Base-by-base conservation (phyloP, 2,888 invertebrate species). In the Sicus ferrugineus region DNA sequence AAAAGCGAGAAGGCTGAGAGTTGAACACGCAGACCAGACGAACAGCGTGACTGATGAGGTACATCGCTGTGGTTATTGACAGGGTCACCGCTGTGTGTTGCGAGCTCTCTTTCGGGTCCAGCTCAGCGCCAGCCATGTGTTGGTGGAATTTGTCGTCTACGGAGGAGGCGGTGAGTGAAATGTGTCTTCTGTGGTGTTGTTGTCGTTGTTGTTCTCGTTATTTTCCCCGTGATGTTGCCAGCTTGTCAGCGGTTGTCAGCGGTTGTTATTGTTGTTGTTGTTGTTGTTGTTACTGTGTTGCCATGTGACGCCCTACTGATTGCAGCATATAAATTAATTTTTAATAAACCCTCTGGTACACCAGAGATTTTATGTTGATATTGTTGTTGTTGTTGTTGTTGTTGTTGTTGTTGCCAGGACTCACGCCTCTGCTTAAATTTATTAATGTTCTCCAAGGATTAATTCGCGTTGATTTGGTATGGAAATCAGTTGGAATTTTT, bases 261-360 rank as follows among this genome's bases (percentile, higher is more conserved):
- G 2, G n/a, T 23, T 52, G 50, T 50, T 46, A 19, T 19, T n/a
- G n/a, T n/a, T n/a, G n/a, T 11, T 11, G 3, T 19, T 3, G 3
- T 46, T 46, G 46, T 16, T 5, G 3, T 46, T 46, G 23, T 52
- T 7, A 21, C 9, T 52, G 16, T 19, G 5, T 52, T 52, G 23
- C 21, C 11, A 21, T 26, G 54, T 28, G 26, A 16, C 28, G 3
- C 23, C 11, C 21, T 21, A 21, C 56, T 63, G 19, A 42, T 38
- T 56, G 30, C 19, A 34, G 56, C 63, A 31, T 68, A 56, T 31
- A 68, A 68, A 68, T 68, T 68, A 63, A 68, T 68, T 63, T 68
- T 61, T 67, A 67, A 69, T 56, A 63, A 69, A 48, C 58, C 28
- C 54, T 23, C 2, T 11, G 28, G 26, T 14, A 54, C 4, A 23